phyloP scores from a whole-genome alignment of 2,888 invertebrate genomes.

The Tenthredo amoena region DNA sequence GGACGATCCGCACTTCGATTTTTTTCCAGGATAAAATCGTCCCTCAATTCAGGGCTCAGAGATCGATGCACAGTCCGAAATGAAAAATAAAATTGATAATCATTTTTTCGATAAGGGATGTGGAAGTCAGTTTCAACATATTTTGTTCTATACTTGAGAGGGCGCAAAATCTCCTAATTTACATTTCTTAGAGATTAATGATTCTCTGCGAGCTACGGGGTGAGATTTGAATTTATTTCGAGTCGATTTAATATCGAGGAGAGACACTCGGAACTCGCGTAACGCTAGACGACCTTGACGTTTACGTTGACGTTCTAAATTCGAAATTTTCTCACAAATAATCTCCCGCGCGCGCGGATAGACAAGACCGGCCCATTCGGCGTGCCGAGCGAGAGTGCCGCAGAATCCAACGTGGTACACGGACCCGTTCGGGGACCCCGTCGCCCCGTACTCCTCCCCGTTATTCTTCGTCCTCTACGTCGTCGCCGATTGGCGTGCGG shows the following conservation, averaged over 20 bases:
- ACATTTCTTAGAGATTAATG: not conserved
- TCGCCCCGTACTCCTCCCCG: slow-evolving; percentile 31
- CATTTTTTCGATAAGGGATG: not conserved
- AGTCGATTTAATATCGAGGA: too few species aligned
- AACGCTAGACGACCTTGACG: too few species aligned
- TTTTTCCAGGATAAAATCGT: not conserved
- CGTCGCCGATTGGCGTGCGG: slow-evolving; percentile 20
- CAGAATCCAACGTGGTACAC: slow-evolving; percentile 55
- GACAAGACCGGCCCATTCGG: slow-evolving; percentile 54
- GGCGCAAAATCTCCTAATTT: not conserved
- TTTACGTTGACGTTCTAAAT: not conserved
- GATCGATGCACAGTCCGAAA: not conserved
- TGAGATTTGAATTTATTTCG: not conserved
- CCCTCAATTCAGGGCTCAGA: not conserved
- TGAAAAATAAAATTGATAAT: too few species aligned
- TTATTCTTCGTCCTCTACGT: slow-evolving; percentile 1
- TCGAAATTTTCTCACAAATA: not conserved
- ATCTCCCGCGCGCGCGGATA: slow-evolving; percentile 45
- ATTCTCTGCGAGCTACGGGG: not conserved
- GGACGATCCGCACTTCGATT: not conserved
- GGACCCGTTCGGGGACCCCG: slow-evolving; percentile 47
- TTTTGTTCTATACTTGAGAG: not conserved
- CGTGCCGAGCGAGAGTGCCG: slow-evolving; percentile 55
- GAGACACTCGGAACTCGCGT: too few species aligned
- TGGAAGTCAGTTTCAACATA: not conserved